Evolutionary conservation across 2,888 invertebrate genomes (phyloP).

Genomic region (Gnatocerus cornutus): DNA sequence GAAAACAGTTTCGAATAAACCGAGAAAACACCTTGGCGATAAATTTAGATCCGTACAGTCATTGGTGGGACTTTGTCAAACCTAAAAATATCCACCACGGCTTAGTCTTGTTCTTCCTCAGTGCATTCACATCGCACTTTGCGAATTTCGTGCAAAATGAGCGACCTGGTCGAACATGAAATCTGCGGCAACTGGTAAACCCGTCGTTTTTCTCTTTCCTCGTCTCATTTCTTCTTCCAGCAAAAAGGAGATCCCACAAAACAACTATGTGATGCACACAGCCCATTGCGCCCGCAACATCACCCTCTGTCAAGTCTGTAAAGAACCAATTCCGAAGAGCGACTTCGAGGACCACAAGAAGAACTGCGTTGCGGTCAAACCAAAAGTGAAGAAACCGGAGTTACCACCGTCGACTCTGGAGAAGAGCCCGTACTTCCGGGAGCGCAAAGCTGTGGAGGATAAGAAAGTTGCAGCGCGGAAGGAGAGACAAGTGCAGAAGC

Average conservation of each 20-base stretch:
- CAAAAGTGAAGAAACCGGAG: conserved; percentile 64
- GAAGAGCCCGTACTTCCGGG: conserved; percentile 61
- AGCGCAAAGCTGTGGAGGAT: conserved; percentile 62
- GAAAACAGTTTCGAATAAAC: conserved; percentile 13
- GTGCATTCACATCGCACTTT: conserved; percentile 35
- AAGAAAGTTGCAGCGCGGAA: conserved; percentile 60
- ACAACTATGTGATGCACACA: conserved; percentile 81
- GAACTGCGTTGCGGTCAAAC: conserved; percentile 71
- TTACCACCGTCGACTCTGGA: conserved; percentile 58
- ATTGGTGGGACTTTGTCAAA: conserved; percentile 38
- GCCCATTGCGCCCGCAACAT: conserved; percentile 82
- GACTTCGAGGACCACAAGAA: conserved; percentile 76
- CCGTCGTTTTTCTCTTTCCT: conserved; percentile 44
- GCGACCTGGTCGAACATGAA: conserved; percentile 60
- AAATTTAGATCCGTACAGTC: conserved; percentile 47
- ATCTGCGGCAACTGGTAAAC: conserved; percentile 66
- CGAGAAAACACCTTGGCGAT: conserved; percentile 36
- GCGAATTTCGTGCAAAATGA: conserved; percentile 32
- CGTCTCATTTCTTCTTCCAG: conserved; percentile 69
- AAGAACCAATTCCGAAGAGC: conserved; percentile 77
- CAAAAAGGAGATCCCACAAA: conserved; percentile 79
- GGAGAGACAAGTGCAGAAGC: conserved; percentile 57
- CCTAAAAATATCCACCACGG: conserved; percentile 33
- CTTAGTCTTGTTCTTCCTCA: conserved; percentile 11
- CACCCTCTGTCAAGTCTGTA: conserved; percentile 78